A percentile compares a stretch with the other conserved stretches of the same genome.
Conservation (phyloP, 2,113 vertebrate genomes). For the Meleagris gallopavo region DNA sequence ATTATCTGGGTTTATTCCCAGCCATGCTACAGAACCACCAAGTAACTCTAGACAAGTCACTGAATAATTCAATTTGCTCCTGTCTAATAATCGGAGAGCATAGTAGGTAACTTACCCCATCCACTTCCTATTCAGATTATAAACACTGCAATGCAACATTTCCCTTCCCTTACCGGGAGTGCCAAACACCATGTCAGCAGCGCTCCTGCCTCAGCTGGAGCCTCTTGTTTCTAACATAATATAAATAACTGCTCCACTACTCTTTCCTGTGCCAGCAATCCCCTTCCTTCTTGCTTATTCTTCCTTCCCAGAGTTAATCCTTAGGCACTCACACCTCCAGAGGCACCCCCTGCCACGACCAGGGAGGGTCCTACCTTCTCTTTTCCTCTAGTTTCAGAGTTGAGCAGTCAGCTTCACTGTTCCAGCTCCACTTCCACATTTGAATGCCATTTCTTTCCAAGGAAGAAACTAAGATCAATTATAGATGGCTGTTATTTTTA, state of each 20-base stretch:
- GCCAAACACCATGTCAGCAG: neutral
- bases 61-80: constrained; percentile 46
- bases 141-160: neutral
- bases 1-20: constrained; percentile 47
- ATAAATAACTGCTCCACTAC: neutral
- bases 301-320: neutral
- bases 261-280: neutral
- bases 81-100: constrained; percentile 1
- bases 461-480: neutral
- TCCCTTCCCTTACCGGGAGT: neutral
- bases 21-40: constrained; percentile 25
- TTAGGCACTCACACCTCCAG: neutral
- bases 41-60: neutral
- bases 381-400: neutral
- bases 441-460: neutral
- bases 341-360: neutral
- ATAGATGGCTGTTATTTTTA: neutral
- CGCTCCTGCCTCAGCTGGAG: neutral
- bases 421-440: neutral
- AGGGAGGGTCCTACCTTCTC: neutral
- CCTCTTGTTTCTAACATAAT: neutral
- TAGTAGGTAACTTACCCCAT: neutral
- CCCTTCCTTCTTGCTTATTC: neutral
- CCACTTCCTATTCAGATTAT: constrained; percentile 6
- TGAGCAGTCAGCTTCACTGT: neutral